A percentile compares a stretch with the other conserved stretches of the same genome.
Evolutionary conservation across 2,113 vertebrate species (phyloP).

Genomic region (Phaethon lepturus): DNA sequence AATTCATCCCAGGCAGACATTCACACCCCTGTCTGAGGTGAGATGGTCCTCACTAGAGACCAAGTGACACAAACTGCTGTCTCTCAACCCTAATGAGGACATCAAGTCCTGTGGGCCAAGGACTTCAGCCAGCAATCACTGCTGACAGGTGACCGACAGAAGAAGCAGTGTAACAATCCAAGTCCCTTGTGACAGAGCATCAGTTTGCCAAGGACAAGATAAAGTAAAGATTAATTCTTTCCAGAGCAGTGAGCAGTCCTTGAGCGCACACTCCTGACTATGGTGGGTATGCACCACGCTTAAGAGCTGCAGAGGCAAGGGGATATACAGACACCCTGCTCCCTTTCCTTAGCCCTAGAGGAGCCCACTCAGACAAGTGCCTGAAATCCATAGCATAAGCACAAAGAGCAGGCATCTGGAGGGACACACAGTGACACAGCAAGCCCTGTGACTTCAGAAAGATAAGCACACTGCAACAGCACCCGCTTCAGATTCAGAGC

Average conservation of each 20-base stretch:
- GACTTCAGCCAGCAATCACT: background rate
- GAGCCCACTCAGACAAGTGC: background rate
- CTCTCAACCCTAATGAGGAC: background rate
- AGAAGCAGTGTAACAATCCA: background rate
- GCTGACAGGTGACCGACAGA: background rate
- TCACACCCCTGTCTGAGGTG: background rate
- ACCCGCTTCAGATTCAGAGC: background rate
- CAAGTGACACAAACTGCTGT: background rate
- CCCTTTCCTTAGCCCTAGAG: background rate
- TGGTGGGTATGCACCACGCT: rapidly evolving
- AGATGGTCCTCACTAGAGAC: background rate
- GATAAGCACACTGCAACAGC: background rate
- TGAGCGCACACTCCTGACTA: background rate
- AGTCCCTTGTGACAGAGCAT: background rate
- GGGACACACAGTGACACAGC: background rate
- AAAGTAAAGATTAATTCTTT: background rate
- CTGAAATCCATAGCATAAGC: background rate
- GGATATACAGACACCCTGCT: background rate
- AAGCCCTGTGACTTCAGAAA: background rate
- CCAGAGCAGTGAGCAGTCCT: background rate
- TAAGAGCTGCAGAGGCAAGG: background rate
- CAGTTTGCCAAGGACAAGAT: background rate
- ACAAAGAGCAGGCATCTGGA: background rate
- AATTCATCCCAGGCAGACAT: background rate
- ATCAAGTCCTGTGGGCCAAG: background rate